Conservation (phyloP, 2,113 vertebrate genomes). For the Toxotes chatareus region DNA sequence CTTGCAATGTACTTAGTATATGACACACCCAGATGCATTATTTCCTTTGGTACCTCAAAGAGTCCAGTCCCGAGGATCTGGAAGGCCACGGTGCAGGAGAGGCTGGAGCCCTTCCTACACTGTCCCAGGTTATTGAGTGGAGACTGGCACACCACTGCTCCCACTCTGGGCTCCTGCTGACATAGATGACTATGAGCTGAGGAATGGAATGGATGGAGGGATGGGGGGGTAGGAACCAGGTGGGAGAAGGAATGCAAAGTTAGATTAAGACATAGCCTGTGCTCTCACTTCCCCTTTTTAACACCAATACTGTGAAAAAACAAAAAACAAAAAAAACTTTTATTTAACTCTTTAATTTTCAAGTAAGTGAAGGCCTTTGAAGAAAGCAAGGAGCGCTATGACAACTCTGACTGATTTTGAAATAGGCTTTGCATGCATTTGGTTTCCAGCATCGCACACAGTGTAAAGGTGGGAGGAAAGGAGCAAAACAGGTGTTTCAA, state of each 20-base stretch:
- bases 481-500: too few relatives aligned
- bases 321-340: too few relatives aligned
- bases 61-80: conserved; percentile 88
- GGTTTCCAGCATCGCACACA: too few relatives aligned
- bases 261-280: neutral
- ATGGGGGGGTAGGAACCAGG: neutral
- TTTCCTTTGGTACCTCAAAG: conserved; percentile 85
- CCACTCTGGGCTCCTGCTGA: conserved; percentile 22
- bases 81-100: conserved; percentile 89
- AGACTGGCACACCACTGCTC: conserved; percentile 77
- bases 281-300: too few relatives aligned
- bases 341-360: too few relatives aligned
- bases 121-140: conserved; percentile 85
- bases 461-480: too few relatives aligned
- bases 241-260: neutral
- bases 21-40: neutral
- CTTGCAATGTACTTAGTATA: too few relatives aligned
- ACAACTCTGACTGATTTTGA: too few relatives aligned
- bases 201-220: conserved; percentile 61
- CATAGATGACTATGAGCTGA: neutral
- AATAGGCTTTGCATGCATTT: too few relatives aligned
- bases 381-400: too few relatives aligned
- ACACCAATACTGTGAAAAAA: too few relatives aligned
- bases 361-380: too few relatives aligned
- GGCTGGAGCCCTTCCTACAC: conserved; percentile 88